Conservation (phyloP, 2,113 vertebrate species). For the Piliocolobus tephrosceles region DNA sequence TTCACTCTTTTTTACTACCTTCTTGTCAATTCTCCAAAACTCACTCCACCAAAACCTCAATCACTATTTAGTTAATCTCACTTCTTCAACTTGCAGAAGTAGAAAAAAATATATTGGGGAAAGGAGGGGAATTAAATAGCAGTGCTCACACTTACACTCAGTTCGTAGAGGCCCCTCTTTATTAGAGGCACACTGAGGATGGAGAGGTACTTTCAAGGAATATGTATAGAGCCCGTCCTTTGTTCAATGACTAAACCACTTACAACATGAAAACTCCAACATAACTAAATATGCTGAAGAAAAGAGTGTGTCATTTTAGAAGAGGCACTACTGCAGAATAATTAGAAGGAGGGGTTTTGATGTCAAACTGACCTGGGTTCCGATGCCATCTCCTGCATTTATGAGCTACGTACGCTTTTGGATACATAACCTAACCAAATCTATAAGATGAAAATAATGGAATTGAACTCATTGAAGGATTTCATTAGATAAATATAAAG, state of each 20-base stretch:
- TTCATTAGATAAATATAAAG: conserved; percentile 17
- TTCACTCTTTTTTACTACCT: not conserved
- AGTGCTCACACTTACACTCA: not conserved
- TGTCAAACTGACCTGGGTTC: not conserved
- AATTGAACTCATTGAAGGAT: not conserved
- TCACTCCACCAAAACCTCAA: not conserved
- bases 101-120: not conserved
- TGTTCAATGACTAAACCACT: not conserved
- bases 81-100: not conserved
- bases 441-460: not conserved
- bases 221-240: not conserved
- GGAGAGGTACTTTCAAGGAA: not conserved
- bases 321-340: not conserved
- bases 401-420: not conserved
- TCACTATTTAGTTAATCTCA: not conserved
- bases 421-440: not conserved
- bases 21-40: not conserved
- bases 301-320: not conserved
- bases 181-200: not conserved
- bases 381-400: not conserved
- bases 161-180: not conserved
- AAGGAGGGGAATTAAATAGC: not conserved
- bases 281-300: not conserved
- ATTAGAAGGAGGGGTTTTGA: not conserved
- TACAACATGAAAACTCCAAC: not conserved